Evolutionary conservation across 2,888 invertebrate genomes (phyloP), one percentile per base, ranked within the genome.

Genomic region (Tenthredo notha): DNA sequence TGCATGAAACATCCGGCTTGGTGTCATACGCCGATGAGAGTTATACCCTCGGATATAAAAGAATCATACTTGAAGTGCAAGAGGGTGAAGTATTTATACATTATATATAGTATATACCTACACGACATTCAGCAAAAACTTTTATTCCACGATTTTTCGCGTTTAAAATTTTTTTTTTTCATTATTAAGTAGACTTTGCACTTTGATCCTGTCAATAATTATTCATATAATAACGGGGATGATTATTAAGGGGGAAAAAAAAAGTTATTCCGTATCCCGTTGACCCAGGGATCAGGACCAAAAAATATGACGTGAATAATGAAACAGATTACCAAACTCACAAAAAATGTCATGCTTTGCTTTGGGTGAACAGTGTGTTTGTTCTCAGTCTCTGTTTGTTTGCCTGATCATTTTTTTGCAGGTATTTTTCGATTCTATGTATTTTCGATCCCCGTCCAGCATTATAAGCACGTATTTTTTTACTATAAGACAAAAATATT

Each of bases 311-410:
- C 43, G 25, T 40, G 12, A 74, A 43, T 25, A 40, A 74, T 74
- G 15, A 43, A 74, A 40, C 25, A 25, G 74, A 74, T 43, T 74
- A 6, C 72, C n/a, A 74, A n/a, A 43, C 21, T 43, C 10, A 74
- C 21, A 47, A 74, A 74, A 74, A 74, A 74, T 43, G 47, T 43
- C 74, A 43, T 25, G 43, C 74, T 12, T 12, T 47, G 25, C 21
- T 74, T 40, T 74, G 21, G 12, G 10, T 74, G 43, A 40, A 74
- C 74, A 21, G 74, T 74, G 6, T 43, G 40, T 74, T 43, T 74
- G 74, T 74, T 74, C 25, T 43, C 21, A 21, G 74, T n/a, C 10
- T 74, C 43, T 72, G 33, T 74, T 74, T 74, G 43, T 21, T 15
- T 74, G 21, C 43, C 12, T 43, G 12, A 25, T 21, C 43, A 25